Evolutionary conservation across 2,797 vertebrate species (phyloP), one percentile per base, ranked within the genome.

Genomic region (Platalea minor): DNA sequence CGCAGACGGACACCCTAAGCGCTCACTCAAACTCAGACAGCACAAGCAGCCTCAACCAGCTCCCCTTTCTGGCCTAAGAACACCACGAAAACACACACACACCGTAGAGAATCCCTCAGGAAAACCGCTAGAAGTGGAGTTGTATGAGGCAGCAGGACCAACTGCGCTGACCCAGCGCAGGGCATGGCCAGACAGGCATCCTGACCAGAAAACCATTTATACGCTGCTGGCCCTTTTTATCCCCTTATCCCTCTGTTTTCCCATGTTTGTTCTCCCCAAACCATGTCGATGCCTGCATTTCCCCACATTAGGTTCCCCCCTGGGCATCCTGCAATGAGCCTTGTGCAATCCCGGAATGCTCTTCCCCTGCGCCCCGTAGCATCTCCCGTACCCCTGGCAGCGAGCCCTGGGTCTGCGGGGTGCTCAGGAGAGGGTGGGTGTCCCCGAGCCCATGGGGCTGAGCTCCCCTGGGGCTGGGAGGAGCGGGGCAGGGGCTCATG

Each of bases 121-220:
- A 57, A 37, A 67, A 59, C 26, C 0, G 1, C 37, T 67, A 12
- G 37, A 43, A 59, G 11, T 19, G 21, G 45, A 57, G 59, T 21
- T 51, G 33, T 33, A 9, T 13, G 37, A 51, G 26, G 26, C 3
- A 5, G 17, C 43, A 57, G 53, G 23, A 67, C 33, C 39, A 33
- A n/a, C 26, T 59, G 35, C 0, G 1, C 39, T 45, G 46, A 53
- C 26, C 9, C 2, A 2, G 21, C 1, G 2, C 60, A 74, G 26
- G 18, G 37, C 33, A 59, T 13, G 3, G 33, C 26, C 69, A 63
- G 29, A 54, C 29, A 56, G 41, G 16, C 50, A 41, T 37, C 23
- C 14, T 28, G 15, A 69, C 15, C 74, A 61, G 64, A 86, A 69
- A 45, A 45, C 5, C 2, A 2, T 25, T 68, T 60, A 41, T 7